Conservation (phyloP, 2,888 invertebrate genomes). For the Anticlea derivata region DNA sequence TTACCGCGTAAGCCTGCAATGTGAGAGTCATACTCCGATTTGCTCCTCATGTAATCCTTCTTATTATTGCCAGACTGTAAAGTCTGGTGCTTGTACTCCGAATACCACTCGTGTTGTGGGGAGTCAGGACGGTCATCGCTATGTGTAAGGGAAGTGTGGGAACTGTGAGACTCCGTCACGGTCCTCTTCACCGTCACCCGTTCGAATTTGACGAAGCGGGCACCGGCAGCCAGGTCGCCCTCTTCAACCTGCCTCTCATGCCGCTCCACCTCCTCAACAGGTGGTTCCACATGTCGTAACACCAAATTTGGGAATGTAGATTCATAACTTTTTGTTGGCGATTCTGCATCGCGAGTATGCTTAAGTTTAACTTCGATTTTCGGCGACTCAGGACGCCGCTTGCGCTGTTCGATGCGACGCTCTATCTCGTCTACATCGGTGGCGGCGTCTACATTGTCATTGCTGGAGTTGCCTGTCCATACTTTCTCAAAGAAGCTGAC, state of each 20-base stretch:
- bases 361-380: slow-evolving; percentile 86
- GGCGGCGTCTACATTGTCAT: slow-evolving; percentile 67
- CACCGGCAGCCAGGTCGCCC: slow-evolving; percentile 85
- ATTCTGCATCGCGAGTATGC: slow-evolving; percentile 79
- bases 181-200: slow-evolving; percentile 87
- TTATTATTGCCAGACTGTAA: slow-evolving; percentile 87
- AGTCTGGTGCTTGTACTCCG: slow-evolving; percentile 77
- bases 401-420: slow-evolving; percentile 83
- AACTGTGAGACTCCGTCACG: slow-evolving; percentile 73
- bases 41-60: slow-evolving; percentile 89
- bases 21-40: slow-evolving; percentile 93
- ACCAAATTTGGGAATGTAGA: slow-evolving; percentile 70
- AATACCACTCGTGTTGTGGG: slow-evolving; percentile 76
- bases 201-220: slow-evolving; percentile 89
- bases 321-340: slow-evolving; percentile 73
- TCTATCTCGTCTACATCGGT: slow-evolving; percentile 85
- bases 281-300: slow-evolving; percentile 71
- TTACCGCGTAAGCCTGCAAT: slow-evolving; percentile 94
- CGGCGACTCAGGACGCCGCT: slow-evolving; percentile 80
- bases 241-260: slow-evolving; percentile 82
- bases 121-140: slow-evolving; percentile 71
- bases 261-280: slow-evolving; percentile 58
- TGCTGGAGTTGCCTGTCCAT: slow-evolving; percentile 84
- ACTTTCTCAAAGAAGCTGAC: slow-evolving; percentile 92
- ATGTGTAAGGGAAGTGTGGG: slow-evolving; percentile 45